Evolutionary conservation across 2,797 vertebrate species (phyloP).

Genomic region (Nasua narica): DNA sequence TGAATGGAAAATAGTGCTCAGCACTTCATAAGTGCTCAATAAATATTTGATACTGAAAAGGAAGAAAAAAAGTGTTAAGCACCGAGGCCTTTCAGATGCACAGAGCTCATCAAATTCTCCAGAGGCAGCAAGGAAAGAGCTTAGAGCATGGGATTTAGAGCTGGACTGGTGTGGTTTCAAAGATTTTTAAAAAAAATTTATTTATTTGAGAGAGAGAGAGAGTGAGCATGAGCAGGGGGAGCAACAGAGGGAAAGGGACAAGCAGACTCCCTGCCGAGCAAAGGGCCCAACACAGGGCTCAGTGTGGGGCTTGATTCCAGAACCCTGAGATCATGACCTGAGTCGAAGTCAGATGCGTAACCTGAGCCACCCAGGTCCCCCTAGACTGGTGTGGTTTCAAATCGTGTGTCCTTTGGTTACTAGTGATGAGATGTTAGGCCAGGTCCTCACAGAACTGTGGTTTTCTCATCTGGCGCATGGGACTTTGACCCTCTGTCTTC

Average conservation of each 20-base stretch:
- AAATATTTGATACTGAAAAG: background rate
- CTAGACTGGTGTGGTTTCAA: background rate
- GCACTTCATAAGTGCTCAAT: background rate
- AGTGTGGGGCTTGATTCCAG: background rate
- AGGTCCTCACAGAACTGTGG: background rate
- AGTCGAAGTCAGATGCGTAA: background rate
- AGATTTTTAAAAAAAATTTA: background rate
- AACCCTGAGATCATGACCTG: background rate
- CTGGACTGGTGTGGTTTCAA: background rate
- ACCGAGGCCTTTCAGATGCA: background rate
- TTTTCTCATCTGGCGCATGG: background rate
- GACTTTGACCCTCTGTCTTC: background rate
- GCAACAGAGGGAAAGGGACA: background rate
- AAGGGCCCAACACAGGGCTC: background rate
- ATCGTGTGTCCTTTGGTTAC: background rate
- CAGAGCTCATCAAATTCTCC: background rate
- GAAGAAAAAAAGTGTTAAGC: background rate
- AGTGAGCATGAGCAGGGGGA: background rate
- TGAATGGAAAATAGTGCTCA: background rate
- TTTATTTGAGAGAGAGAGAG: background rate
- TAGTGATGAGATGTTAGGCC: background rate
- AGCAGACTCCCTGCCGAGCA: background rate
- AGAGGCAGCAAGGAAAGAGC: background rate
- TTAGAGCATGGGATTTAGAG: background rate
- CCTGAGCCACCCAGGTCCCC: background rate